Conservation (phyloP, 1,140 invertebrate species). For the Xylocopa sonorina region DNA sequence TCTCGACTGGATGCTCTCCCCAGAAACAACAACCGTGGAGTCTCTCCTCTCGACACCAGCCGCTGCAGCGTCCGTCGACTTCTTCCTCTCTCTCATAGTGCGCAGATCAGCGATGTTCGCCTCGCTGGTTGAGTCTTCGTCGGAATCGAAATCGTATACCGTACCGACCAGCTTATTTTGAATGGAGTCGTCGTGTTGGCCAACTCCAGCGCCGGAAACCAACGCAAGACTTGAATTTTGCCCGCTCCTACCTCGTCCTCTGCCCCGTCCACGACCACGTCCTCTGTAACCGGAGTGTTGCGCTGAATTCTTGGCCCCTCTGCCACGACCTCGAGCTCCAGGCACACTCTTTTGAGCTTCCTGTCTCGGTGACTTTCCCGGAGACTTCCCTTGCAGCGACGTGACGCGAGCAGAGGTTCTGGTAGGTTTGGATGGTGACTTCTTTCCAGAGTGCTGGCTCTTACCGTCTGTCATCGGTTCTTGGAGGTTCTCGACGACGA, state of each 20-base stretch:
- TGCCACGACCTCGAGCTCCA: conserved; percentile 70
- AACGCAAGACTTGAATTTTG: conserved; percentile 74
- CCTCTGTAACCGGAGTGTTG: conserved; percentile 77
- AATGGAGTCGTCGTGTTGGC: conserved; percentile 82
- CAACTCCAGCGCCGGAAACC: conserved; percentile 13
- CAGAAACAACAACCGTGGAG: conserved; percentile 71
- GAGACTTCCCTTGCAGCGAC: conserved; percentile 86
- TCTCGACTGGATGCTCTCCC: conserved; percentile 81
- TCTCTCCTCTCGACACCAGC: conserved; percentile 69
- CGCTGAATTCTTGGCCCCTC: conserved; percentile 81
- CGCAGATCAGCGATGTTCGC: conserved; percentile 90
- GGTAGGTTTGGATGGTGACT: conserved; percentile 86
- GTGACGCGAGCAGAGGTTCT: conserved; percentile 85
- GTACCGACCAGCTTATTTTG: conserved; percentile 91
- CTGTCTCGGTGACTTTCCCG: conserved; percentile 88
- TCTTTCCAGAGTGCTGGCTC: conserved; percentile 81
- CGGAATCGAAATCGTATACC: conserved; percentile 93
- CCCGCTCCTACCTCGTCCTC: conserved; percentile 82
- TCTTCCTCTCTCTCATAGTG: conserved; percentile 90
- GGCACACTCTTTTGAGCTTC: conserved; percentile 51
- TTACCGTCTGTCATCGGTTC: conserved; percentile 61
- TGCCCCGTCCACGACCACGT: conserved; percentile 86
- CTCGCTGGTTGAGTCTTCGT: conserved; percentile 89
- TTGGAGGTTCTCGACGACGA: conserved; percentile 34
- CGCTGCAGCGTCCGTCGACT: conserved; percentile 88